A percentile compares a stretch with the other conserved stretches of the same genome.
These are phyloP conservation scores for Aradophagus sp. DNA, from an alignment of 1,140 invertebrate genomes.

Conservation along the genomic window DNA sequence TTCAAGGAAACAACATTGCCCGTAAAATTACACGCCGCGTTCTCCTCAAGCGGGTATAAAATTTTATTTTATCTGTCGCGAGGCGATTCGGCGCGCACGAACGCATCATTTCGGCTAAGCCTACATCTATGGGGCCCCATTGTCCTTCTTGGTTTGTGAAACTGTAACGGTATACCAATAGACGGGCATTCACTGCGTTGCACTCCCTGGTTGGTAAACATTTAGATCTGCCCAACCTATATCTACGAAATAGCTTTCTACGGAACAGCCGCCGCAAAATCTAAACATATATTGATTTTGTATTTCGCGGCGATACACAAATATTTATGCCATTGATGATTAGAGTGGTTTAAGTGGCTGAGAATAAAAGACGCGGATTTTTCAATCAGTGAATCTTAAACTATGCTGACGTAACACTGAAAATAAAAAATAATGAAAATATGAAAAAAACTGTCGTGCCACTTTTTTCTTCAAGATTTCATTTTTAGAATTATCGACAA, in stretches of 20 bases:
- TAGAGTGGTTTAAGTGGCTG: constrained; percentile 8
- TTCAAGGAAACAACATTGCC: constrained; percentile 39
- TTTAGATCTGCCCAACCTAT: constrained; percentile 40
- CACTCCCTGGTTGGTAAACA: constrained; percentile 45
- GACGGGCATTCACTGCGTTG: constrained; percentile 39
- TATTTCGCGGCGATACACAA: constrained; percentile 14
- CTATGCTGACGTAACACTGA: no score
- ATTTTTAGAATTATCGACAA: no score
- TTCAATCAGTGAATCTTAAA: no score
- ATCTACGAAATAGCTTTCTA: constrained; percentile 37
- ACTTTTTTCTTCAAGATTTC: no score
- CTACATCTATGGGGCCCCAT: constrained; percentile 50
- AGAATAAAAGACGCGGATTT: no score
- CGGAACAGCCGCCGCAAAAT: constrained; percentile 19
- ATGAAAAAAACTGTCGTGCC: no score
- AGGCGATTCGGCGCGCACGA: constrained; percentile 48
- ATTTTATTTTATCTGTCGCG: constrained; percentile 59
- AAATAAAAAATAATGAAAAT: no score
- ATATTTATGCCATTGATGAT: constrained; percentile 14
- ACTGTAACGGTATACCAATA: constrained; percentile 41
- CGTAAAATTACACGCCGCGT: constrained; percentile 43
- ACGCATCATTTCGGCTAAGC: constrained; percentile 50
- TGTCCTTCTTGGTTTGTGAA: constrained; percentile 49
- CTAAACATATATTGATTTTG: constrained; percentile 42
- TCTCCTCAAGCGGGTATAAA: constrained; percentile 52